Base-by-base conservation (phyloP, 2,797 vertebrate genomes). In the Perodicticus potto region DNA sequence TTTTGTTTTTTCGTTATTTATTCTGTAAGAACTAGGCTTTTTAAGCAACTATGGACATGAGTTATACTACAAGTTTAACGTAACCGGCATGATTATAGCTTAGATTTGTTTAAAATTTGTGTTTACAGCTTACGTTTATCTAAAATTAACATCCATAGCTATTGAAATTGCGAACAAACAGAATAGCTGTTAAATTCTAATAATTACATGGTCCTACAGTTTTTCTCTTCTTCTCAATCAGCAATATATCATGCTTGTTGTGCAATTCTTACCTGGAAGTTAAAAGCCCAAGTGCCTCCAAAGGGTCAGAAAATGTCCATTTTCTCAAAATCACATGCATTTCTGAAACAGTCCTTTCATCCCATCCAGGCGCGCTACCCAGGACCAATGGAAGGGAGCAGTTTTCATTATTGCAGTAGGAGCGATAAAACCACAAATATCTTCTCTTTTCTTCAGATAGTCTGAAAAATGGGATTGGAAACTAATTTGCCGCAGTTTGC, bases 371-470 rank as follows among this genome's bases (percentile, higher is more conserved):
- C 34, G 97, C 99, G 70, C 99, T 99, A 67, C 99, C 98, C 97
- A 99, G 97, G 73, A 99, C 73, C 95, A 99, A 95, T 93, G 99
- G 99, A 80, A 99, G 98, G 63, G 98, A 99, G 11, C 99, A 99
- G 85, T 96, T 99, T 34, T 96, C 97, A 86, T 97, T 97, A 90
- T 98, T 98, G 70, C 98, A 98, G 57, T 81, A 98, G 96, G 98
- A 96, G 32, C 98, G 98, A 97, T 99, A 99, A 96, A 98, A 98
- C 99, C 99, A 99, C 78, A 99, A 98, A 86, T 99, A 98, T 88
- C 98, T 98, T 96, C 97, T 99, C 96, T 99, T 99, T 22, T 99
- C 99, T 70, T 98, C 95, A 19, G 99, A 67, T 98, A 99, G 98
- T 91, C 99, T 99, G 97, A 11, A 96, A 97, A 77, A 96, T 2